A percentile compares a stretch with the other conserved stretches of the same genome.
Conservation (phyloP, 2,113 vertebrate genomes). For the Picathartes gymnocephalus region DNA sequence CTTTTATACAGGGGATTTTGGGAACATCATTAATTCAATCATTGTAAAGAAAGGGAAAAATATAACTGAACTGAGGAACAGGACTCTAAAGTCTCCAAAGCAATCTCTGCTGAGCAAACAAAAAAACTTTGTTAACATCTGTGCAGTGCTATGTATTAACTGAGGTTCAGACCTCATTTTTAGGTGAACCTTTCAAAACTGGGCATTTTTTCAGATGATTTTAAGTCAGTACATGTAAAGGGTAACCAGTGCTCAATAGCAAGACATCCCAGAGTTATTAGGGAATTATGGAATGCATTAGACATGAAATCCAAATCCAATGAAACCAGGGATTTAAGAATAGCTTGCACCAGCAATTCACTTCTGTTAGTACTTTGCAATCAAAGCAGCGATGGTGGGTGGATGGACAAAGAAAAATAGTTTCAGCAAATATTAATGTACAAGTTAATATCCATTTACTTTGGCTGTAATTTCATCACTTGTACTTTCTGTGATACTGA, state of each 20-base stretch:
- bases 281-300: slow-evolving; percentile 16
- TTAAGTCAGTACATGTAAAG: not conserved
- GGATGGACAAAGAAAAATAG: not conserved
- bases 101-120: slow-evolving; percentile 9
- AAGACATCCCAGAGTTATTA: not conserved
- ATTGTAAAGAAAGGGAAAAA: not conserved
- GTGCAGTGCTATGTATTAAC: not conserved
- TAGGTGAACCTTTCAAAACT: not conserved
- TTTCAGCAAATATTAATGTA: slow-evolving; percentile 23
- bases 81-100: not conserved
- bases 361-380: not conserved
- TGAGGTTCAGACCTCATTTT: not conserved
- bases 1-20: not conserved
- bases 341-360: not conserved
- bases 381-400: not conserved
- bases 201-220: not conserved
- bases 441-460: not conserved
- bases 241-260: not conserved
- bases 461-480: not conserved
- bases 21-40: slow-evolving; percentile 10
- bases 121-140: not conserved
- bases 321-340: slow-evolving; percentile 13
- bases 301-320: not conserved
- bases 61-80: not conserved
- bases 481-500: not conserved